Evolutionary conservation across 1,140 invertebrate genomes (phyloP).

Genomic region (Choristoneura fumiferana): DNA sequence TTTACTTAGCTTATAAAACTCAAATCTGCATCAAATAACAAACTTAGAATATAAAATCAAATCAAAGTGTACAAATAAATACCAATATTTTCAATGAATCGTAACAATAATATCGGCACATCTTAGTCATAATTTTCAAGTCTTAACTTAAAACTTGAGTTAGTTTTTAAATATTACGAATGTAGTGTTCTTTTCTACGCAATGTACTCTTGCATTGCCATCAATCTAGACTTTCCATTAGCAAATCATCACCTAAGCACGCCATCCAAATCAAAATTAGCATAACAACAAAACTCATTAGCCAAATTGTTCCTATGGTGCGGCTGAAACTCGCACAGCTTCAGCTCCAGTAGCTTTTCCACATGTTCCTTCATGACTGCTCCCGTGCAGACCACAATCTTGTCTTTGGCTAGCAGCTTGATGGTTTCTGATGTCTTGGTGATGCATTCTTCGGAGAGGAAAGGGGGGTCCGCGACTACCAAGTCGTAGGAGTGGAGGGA

Average conservation of each 20-base stretch:
- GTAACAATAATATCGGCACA: no score
- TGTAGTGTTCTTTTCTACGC: no score
- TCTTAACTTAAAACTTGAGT: no score
- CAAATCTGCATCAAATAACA: no score
- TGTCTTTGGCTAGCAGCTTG: slow-evolving; percentile 86
- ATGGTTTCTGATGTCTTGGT: slow-evolving; percentile 90
- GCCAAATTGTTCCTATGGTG: slow-evolving; percentile 92
- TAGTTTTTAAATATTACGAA: no score
- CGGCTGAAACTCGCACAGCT: slow-evolving; percentile 86
- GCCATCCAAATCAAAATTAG: slow-evolving; percentile 88
- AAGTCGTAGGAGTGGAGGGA: slow-evolving; percentile 84
- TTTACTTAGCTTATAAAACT: no score
- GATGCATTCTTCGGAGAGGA: slow-evolving; percentile 95
- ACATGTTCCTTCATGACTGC: slow-evolving; percentile 87
- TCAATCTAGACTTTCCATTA: slow-evolving; percentile 10
- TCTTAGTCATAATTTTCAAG: no score
- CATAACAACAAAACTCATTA: slow-evolving; percentile 95
- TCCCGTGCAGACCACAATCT: slow-evolving; percentile 95
- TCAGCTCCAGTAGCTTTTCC: slow-evolving; percentile 81
- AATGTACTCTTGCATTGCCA: no score
- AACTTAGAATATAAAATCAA: no score
- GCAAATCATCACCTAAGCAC: slow-evolving; percentile 41
- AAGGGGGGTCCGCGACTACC: slow-evolving; percentile 96
- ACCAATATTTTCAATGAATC: no score
- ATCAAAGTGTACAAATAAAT: no score